Evolutionary conservation across 2,888 invertebrate species (phyloP), one percentile per base, ranked within the genome.

Genomic region (Papilio elwesi): DNA sequence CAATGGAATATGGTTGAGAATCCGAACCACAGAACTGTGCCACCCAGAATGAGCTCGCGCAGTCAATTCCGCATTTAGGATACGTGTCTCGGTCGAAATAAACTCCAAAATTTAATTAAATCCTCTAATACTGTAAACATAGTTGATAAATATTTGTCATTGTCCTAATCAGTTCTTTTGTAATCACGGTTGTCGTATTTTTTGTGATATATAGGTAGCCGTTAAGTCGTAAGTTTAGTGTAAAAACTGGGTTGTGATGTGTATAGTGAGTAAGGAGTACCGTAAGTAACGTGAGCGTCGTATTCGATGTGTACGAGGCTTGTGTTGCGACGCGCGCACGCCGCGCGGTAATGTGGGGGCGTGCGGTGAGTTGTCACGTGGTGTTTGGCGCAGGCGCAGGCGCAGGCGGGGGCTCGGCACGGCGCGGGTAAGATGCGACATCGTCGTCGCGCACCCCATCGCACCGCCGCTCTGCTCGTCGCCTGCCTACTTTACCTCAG

Each of bases 191-290:
- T 93, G 93, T 93, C 93, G 93, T 93, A 92, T 93, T 92, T 81
- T 93, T 93, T 92, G 93, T 93, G 92, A 93, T 92, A 91, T 78
- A 77, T 80, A 78, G 71, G 75, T 79, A 74, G 55, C 70, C 67
- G 78, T 80, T 81, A 82, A 83, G 81, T 80, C 81, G 79, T 83
- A 84, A 81, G 38, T 26, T 89, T 91, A 90, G 91, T 92, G 92
- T 91, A 90, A 91, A 92, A 93, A 92, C 91, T 92, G 85, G 92
- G 93, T 93, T 93, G 93, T 93, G 93, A 93, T 93, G 93, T 93
- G 93, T 92, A 86, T 91, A 91, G 86, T 87, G 81, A 82, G 82
- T 90, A 91, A 90, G 90, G 77, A 80, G 78, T 86, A 85, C 84
- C 85, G 90, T 91, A 92, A 90, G 91, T 92, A 90, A 83, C 80